phyloP scores from a whole-genome alignment of 2,888 invertebrate genomes.

The Mesorhabditis sp. region DNA sequence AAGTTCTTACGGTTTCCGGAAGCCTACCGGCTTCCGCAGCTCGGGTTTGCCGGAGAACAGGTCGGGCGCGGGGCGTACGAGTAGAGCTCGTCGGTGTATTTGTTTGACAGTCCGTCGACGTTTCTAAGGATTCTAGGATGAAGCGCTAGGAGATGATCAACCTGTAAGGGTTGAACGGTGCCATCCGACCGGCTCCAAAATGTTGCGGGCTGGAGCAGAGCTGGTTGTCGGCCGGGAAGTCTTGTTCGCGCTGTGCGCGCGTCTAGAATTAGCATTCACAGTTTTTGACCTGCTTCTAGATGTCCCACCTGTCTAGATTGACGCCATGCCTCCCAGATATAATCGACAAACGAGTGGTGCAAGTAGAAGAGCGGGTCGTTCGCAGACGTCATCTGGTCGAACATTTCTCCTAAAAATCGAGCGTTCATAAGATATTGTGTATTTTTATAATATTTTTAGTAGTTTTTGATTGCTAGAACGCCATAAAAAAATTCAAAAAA shows the following conservation, averaged over 20 bases:
- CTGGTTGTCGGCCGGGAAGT: conserved; percentile 41
- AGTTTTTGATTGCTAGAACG: too few species aligned
- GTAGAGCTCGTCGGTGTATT: conserved; percentile 51
- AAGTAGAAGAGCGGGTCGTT: conserved; percentile 59
- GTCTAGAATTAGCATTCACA: conserved; percentile 10
- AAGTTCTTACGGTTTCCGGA: not conserved
- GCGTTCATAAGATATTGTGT: not conserved
- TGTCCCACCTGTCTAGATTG: conserved; percentile 15
- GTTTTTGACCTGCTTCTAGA: conserved; percentile 18
- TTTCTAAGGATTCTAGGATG: conserved; percentile 22
- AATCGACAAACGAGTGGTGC: conserved; percentile 59
- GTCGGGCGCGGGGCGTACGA: conserved; percentile 46
- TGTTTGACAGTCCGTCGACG: conserved; percentile 48
- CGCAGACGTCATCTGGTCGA: conserved; percentile 42
- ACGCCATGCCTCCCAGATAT: conserved; percentile 56
- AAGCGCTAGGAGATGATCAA: conserved; percentile 11
- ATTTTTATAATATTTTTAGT: not conserved
- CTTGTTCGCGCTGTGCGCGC: conserved; percentile 27
- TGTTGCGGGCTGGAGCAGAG: conserved; percentile 43
- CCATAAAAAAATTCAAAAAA: too few species aligned
- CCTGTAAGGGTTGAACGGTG: conserved; percentile 35
- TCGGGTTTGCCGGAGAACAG: conserved; percentile 27
- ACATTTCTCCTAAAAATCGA: conserved; percentile 28
- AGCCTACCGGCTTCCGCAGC: conserved; percentile 27
- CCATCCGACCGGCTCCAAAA: conserved; percentile 34